Evolutionary conservation across 2,888 invertebrate genomes (phyloP).

Genomic region (Mesorhabditis sp.): DNA sequence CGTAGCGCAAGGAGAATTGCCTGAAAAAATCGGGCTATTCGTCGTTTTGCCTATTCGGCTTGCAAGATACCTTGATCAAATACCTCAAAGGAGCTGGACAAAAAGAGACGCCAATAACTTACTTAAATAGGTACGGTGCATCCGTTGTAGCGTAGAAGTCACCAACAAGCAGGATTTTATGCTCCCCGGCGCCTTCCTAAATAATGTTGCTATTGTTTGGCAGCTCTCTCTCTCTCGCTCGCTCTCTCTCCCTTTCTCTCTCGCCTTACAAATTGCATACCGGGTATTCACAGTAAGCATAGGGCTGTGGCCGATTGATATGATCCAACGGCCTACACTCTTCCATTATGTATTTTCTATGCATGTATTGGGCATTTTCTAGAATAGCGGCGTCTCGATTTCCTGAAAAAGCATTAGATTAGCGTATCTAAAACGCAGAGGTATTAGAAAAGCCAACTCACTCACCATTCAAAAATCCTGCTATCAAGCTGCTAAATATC

Average conservation of each 20-base stretch:
- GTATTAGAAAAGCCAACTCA: background rate
- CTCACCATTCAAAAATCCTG: slow-evolving; percentile 4
- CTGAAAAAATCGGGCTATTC: background rate
- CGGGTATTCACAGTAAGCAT: background rate
- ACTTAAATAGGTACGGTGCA: slow-evolving; percentile 1
- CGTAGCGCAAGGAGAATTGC: background rate
- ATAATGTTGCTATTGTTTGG: background rate
- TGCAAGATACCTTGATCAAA: no score
- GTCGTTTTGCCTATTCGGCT: background rate
- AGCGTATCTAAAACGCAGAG: background rate
- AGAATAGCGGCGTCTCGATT: background rate
- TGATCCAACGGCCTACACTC: background rate
- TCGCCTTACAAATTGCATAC: background rate
- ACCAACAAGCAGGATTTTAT: background rate
- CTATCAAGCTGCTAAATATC: background rate
- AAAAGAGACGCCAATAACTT: background rate
- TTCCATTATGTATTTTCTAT: background rate
- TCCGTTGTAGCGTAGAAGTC: background rate
- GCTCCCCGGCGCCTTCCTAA: background rate
- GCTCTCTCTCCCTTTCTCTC: no score
- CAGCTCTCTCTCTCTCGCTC: background rate
- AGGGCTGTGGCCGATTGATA: background rate
- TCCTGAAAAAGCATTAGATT: background rate
- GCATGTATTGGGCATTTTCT: background rate
- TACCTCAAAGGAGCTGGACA: background rate